phyloP scores from a whole-genome alignment of 2,113 vertebrate species.

The Vireo altiloquus region DNA sequence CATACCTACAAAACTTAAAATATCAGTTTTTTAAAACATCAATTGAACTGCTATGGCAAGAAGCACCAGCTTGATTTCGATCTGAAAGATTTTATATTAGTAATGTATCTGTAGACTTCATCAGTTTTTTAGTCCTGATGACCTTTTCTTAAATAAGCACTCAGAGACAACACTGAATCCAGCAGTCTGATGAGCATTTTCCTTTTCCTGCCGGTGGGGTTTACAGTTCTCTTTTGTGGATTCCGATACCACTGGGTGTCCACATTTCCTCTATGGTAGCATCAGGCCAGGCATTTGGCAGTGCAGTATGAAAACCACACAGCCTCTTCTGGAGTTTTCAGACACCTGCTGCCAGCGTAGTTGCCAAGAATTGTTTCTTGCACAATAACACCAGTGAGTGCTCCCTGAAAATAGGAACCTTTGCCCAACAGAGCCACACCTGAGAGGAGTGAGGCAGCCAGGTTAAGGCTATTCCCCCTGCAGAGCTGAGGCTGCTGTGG shows the following conservation, averaged over 20 bases:
- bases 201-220: neutral
- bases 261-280: neutral
- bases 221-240: neutral
- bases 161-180: neutral
- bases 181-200: neutral
- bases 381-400: neutral
- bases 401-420: neutral
- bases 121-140: neutral
- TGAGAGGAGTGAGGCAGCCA: neutral
- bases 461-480: neutral
- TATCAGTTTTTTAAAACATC: neutral
- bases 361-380: neutral
- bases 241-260: neutral
- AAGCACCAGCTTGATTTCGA: neutral
- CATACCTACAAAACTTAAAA: neutral
- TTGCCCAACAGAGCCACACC: neutral
- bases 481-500: neutral
- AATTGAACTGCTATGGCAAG: neutral
- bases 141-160: neutral
- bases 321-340: neutral
- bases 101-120: neutral
- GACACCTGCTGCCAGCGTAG: neutral
- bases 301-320: neutral
- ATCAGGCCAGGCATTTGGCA: neutral
- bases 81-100: neutral